Base-by-base conservation (phyloP, 1,140 invertebrate genomes). In the Zaprionus gabonicus region DNA sequence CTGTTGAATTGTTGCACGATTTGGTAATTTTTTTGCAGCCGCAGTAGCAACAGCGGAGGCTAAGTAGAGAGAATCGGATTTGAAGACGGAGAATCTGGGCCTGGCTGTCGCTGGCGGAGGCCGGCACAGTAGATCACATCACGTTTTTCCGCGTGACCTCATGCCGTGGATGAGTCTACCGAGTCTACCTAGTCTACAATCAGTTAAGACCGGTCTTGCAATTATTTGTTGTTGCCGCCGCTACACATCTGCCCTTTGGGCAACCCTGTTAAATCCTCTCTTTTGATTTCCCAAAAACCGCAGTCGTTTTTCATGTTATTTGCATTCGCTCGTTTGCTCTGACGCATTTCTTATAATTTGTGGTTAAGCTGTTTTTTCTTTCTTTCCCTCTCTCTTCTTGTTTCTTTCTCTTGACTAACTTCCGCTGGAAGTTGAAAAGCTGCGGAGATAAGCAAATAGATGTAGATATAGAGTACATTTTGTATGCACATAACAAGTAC, bases 21-120 rank as follows among this genome's bases (percentile, higher is more conserved):
- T 87, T 87, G 78, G 72, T 78, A 82, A 91, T 84, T 91, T 87
- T 87, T 88, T 91, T 87, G 63, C 44, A 65, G 70, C 31, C 58
- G 28, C 7, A 31, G 27, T 6, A 27, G 78, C 81, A 84, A 77
- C 70, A 23, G 25, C 75, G 23, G 23, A 23, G 23, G 23, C 23
- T 23, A 23, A 23, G 23, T 23, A 23, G 23, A 60, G 71, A 75
- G 71, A 57, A 58, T 49, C 23, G 72, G 28, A 77, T n/a, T 41
- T 15, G 27, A 27, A 27, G 6, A 27, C 27, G 27, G 9, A 17
- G 41, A 46, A 80, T 64, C 74, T 66, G 55, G 64, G 49, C 36
- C 38, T 56, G 27, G 28, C n/a, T 53, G 28, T 15, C 20, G 15
- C 49, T 62, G 4, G 15, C 36, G 15, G 31, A 10, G 36, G 41